A percentile compares a stretch with the other conserved stretches of the same genome.
These are phyloP conservation scores for Nematostella vectensis DNA, from an alignment of 92 coral and sea anemone genomes.

Conservation along the genomic window DNA sequence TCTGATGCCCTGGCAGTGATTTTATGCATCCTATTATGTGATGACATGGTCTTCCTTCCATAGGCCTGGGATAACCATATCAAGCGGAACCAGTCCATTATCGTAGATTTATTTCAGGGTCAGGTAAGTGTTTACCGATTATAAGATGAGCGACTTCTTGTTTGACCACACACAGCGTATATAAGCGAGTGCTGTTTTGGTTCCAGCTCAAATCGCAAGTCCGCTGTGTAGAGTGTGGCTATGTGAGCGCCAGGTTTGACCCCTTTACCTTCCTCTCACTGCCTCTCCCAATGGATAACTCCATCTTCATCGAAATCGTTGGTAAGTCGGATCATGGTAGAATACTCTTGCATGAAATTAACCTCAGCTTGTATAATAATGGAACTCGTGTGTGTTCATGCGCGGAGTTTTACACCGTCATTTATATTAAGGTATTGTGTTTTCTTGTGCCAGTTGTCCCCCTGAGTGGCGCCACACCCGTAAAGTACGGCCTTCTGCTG, in stretches of 20 bases:
- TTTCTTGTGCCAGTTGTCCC: conserved; percentile 73
- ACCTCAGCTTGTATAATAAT: no score
- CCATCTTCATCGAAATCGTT: conserved; percentile 80
- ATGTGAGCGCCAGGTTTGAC: conserved; percentile 93
- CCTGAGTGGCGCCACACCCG: conserved; percentile 71
- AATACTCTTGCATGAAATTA: no score
- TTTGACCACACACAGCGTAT: no score
- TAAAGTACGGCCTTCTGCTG: conserved; percentile 84
- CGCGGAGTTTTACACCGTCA: no score
- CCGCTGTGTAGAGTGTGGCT: conserved; percentile 85
- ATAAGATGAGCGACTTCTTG: no score
- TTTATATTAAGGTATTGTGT: no score
- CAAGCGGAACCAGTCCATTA: conserved; percentile 91
- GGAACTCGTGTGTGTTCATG: no score
- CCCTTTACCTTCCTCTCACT: conserved; percentile 93
- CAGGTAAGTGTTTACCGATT: conserved; percentile 42
- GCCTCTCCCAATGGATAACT: conserved; percentile 98
- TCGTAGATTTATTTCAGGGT: conserved; percentile 96
- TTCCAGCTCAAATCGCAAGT: conserved; percentile 93
- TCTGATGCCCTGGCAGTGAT: neutral
- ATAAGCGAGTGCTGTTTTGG: no score
- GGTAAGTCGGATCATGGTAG: conserved; percentile 55
- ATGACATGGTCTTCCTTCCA: no score
- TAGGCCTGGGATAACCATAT: conserved; percentile 99
- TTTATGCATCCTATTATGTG: no score